Evolutionary conservation across 2,888 invertebrate genomes (phyloP).

Genomic region (Artemia sp.): DNA sequence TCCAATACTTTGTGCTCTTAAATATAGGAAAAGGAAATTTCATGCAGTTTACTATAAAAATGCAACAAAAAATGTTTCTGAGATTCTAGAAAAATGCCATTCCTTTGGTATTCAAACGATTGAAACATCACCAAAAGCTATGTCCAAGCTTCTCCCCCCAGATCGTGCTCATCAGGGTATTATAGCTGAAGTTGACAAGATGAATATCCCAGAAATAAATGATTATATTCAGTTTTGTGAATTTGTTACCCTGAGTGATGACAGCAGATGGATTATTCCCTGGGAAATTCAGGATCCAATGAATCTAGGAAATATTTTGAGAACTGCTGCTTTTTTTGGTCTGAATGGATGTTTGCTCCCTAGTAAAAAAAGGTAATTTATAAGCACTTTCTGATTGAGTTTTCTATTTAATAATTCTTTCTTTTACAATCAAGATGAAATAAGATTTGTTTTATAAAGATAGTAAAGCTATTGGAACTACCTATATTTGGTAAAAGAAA

Average conservation of each 20-base stretch:
- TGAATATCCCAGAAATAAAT: not conserved
- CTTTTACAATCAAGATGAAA: no score
- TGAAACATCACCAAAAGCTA: not conserved
- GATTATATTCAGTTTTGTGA: not conserved
- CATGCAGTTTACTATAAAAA: slow-evolving; percentile 18
- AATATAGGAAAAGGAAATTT: slow-evolving; percentile 18
- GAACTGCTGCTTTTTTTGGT: slow-evolving; percentile 20
- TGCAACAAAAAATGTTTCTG: slow-evolving; percentile 1
- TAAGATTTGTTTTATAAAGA: no score
- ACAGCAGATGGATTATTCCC: slow-evolving; percentile 19
- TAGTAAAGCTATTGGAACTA: no score
- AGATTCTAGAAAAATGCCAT: slow-evolving; percentile 20
- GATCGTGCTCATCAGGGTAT: slow-evolving; percentile 21
- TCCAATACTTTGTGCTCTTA: slow-evolving; percentile 19
- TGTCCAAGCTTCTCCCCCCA: not conserved
- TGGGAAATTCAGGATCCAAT: slow-evolving; percentile 22
- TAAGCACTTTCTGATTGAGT: not conserved
- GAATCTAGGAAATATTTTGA: slow-evolving; percentile 22
- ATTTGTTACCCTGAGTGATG: not conserved
- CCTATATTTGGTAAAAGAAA: no score
- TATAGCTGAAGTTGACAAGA: slow-evolving; percentile 17
- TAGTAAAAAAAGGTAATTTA: slow-evolving; percentile 18
- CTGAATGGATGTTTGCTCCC: slow-evolving; percentile 18
- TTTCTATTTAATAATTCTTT: no score
- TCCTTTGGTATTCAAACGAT: slow-evolving; percentile 2